phyloP scores from a whole-genome alignment of 2,113 vertebrate species.

The Saimiri boliviensis region DNA sequence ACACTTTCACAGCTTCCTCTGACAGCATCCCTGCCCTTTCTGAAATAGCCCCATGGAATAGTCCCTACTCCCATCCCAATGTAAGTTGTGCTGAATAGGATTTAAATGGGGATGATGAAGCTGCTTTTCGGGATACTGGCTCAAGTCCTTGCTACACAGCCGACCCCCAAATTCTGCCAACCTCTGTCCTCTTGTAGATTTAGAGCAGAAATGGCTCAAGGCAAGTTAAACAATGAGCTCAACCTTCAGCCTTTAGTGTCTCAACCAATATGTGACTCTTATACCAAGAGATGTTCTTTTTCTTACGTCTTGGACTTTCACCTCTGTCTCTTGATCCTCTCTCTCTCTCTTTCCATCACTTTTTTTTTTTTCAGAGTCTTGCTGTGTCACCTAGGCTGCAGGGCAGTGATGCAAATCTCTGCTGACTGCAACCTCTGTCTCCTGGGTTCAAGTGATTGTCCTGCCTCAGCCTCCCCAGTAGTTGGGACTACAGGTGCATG shows the following conservation, averaged over 20 bases:
- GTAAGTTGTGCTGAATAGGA: not conserved
- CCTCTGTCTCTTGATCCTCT: not conserved
- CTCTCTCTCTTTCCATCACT: not conserved
- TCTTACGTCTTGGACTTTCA: not conserved
- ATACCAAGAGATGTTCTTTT: not conserved
- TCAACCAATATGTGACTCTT: not conserved
- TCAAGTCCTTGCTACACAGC: not conserved
- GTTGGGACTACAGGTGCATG: too few relatives aligned
- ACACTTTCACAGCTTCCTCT: slow-evolving; percentile 21
- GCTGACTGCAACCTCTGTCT: too few relatives aligned
- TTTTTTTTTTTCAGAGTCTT: too few relatives aligned
- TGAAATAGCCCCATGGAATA: not conserved
- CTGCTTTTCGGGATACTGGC: not conserved
- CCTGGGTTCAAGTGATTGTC: too few relatives aligned
- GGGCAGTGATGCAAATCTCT: too few relatives aligned
- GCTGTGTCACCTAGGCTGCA: too few relatives aligned
- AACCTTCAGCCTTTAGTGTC: not conserved
- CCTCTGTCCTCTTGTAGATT: not conserved
- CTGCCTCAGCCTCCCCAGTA: too few relatives aligned
- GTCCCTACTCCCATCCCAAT: not conserved
- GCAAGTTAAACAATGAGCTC: not conserved
- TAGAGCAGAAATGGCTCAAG: not conserved
- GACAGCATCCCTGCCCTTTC: slow-evolving; percentile 38
- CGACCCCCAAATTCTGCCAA: not conserved
- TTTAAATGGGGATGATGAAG: not conserved